Percentiles rank a stretch among this genome's conserved stretches.
Evolutionary conservation across 2,797 vertebrate species (phyloP).

Genomic region (Neostethus bicornis): DNA sequence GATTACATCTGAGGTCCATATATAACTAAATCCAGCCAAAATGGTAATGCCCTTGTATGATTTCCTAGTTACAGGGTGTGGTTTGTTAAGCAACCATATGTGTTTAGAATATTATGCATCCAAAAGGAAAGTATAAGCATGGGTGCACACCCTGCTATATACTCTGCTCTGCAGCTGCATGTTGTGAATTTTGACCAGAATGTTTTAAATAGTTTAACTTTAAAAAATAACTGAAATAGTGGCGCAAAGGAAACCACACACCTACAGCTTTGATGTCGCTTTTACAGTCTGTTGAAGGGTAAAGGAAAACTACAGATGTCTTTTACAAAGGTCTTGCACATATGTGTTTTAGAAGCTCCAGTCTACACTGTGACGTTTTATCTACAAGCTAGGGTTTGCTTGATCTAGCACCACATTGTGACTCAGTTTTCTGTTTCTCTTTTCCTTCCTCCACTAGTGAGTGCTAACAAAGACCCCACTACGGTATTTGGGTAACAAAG

Average conservation of each 20-base stretch:
- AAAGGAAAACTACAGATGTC: constrained; percentile 32
- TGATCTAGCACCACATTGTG: constrained; percentile 9
- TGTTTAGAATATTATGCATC: constrained; percentile 71
- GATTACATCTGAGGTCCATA: constrained; percentile 79
- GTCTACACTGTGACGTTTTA: constrained; percentile 5
- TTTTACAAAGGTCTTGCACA: constrained; percentile 29
- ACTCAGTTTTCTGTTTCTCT: constrained; percentile 8
- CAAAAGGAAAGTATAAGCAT: constrained; percentile 68
- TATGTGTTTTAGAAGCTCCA: constrained; percentile 20
- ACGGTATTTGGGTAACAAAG: constrained; percentile 25
- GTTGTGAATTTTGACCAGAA: constrained; percentile 73
- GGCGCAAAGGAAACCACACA: constrained; percentile 44
- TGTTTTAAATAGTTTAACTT: constrained; percentile 53
- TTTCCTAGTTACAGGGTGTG: constrained; percentile 63
- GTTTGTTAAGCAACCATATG: constrained; percentile 69
- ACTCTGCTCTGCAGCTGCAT: constrained; percentile 59
- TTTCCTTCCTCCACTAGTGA: neutral
- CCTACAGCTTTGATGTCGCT: constrained; percentile 58
- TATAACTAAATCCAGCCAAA: constrained; percentile 82
- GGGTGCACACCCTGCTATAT: constrained; percentile 27
- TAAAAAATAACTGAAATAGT: constrained; percentile 63
- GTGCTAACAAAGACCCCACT: constrained; percentile 5
- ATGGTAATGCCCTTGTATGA: constrained; percentile 77
- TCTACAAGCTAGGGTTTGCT: constrained; percentile 22
- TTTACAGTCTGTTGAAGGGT: constrained; percentile 31